Evolutionary conservation across 1,140 invertebrate species (phyloP).

Genomic region (Psilanteris sp.): DNA sequence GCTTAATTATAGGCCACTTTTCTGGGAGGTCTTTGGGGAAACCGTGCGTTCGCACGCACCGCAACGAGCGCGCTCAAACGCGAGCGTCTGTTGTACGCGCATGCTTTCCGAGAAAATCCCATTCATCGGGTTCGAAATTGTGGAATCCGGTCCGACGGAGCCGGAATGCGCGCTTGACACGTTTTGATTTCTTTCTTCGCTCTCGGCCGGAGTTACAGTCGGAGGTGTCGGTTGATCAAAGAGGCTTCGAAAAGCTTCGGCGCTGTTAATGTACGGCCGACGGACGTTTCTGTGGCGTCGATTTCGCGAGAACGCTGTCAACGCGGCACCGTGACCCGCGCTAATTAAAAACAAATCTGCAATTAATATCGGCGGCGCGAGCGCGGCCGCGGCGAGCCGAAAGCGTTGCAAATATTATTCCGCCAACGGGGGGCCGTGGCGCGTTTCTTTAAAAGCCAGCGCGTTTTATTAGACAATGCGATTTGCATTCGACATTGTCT

Average conservation of each 20-base stretch:
- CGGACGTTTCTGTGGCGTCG: no score
- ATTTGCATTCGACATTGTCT: conserved; percentile 34
- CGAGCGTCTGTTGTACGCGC: conserved; percentile 15
- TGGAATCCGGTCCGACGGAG: conserved; percentile 6
- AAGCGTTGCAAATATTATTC: conserved; percentile 1
- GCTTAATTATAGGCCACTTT: conserved; percentile 24
- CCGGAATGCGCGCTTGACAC: conserved; percentile 47
- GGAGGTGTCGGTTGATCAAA: conserved; percentile 43
- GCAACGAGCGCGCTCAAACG: no score
- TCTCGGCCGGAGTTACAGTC: conserved; percentile 15
- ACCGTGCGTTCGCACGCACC: no score
- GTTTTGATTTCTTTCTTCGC: conserved; percentile 46
- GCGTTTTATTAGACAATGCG: conserved; percentile 22
- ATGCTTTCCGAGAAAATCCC: conserved; percentile 46
- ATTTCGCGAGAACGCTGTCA: no score
- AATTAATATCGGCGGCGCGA: no score
- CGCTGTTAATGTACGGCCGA: no score
- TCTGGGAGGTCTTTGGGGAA: conserved; percentile 10
- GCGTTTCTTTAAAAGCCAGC: conserved; percentile 5
- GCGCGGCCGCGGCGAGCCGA: no score
- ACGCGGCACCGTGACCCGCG: no score
- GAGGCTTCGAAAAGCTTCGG: conserved; percentile 10
- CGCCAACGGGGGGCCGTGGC: background rate
- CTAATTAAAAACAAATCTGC: no score
- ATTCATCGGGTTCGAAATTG: conserved; percentile 26